A percentile compares a stretch with the other conserved stretches of the same genome.
Conservation (phyloP, 2,797 vertebrate genomes). For the Huso huso region DNA sequence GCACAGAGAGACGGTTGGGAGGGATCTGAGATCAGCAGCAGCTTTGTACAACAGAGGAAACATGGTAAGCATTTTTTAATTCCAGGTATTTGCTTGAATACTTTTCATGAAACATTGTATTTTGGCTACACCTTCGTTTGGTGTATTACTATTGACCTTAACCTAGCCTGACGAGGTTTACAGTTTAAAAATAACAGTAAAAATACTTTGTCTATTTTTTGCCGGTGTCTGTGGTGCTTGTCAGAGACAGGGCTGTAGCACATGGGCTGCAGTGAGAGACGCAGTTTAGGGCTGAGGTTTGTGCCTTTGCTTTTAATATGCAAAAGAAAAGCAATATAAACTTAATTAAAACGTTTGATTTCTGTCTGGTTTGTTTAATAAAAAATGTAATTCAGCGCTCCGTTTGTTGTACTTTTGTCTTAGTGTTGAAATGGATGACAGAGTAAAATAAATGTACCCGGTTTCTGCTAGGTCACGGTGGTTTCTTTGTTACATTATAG, state of each 20-base stretch:
- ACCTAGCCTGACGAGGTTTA: background rate
- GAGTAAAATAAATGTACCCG: background rate
- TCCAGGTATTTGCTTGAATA: background rate
- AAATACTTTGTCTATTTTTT: background rate
- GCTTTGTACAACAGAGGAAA: constrained; percentile 11
- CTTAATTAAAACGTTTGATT: too few species aligned
- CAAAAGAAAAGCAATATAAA: background rate
- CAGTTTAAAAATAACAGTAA: background rate
- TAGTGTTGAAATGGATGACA: background rate
- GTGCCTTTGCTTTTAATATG: background rate
- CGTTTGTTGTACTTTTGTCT: background rate
- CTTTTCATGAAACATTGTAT: background rate
- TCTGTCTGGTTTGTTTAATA: too few species aligned
- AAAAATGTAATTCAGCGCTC: too few species aligned
- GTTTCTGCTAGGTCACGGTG: background rate
- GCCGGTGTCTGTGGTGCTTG: background rate
- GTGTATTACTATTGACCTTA: constrained; percentile 2
- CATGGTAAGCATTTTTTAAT: constrained; percentile 21
- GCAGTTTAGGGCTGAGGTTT: too few species aligned
- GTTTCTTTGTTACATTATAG: too few species aligned
- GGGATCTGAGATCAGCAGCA: background rate
- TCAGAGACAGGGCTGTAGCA: constrained; percentile 2
- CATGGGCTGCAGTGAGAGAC: constrained; percentile 11
- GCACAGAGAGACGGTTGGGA: background rate
- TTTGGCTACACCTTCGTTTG: background rate